phyloP scores from a whole-genome alignment of 2,797 vertebrate species.

The Tinamus major region DNA sequence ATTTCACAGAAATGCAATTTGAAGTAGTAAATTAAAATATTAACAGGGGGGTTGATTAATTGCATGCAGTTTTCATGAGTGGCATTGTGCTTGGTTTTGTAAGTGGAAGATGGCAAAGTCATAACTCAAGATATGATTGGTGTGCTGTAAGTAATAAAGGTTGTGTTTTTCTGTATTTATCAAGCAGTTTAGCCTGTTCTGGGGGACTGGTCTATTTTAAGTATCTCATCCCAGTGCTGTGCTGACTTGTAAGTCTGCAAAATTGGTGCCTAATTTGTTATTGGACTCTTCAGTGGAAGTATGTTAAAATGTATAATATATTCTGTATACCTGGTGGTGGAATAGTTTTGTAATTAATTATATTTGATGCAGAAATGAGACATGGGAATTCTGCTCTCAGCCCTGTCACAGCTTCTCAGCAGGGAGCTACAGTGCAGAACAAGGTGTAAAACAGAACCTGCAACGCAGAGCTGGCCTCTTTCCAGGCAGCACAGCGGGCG shows the following conservation, averaged over 20 bases:
- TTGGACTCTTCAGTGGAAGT: neutral
- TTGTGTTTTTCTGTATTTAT: neutral
- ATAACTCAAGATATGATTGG: neutral
- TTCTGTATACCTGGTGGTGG: neutral
- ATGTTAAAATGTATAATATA: neutral
- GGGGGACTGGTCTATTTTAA: neutral
- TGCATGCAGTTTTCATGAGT: neutral
- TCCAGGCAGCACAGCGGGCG: fast-evolving
- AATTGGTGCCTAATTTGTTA: neutral
- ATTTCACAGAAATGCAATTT: neutral
- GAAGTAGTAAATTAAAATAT: neutral
- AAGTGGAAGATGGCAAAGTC: neutral
- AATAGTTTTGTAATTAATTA: neutral
- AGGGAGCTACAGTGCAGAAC: neutral
- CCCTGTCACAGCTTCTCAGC: neutral
- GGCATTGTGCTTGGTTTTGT: neutral
- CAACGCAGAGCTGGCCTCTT: neutral
- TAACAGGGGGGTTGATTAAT: neutral
- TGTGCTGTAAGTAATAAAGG: neutral
- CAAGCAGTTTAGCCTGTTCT: neutral
- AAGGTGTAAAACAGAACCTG: fast-evolving
- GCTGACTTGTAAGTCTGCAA: neutral
- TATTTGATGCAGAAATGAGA: neutral
- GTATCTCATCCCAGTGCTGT: neutral
- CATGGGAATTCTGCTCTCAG: neutral